Evolutionary conservation across 2,888 invertebrate genomes (phyloP), one percentile per base, ranked within the genome.

Genomic region (Pristionchus arcanus): DNA sequence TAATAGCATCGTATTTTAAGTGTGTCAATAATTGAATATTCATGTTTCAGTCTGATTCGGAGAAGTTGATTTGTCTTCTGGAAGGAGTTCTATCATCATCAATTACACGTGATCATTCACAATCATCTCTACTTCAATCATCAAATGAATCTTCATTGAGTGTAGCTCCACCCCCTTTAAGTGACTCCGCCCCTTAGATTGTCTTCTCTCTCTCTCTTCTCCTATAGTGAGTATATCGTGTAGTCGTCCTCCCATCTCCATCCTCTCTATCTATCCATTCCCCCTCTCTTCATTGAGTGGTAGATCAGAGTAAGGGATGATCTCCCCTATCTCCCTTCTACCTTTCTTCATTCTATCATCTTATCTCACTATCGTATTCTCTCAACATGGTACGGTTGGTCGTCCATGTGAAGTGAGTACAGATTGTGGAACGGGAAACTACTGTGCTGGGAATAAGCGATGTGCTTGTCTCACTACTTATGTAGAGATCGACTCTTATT

Each of bases 401-500:
- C 90, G 94, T 31, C 92, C 93, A 25, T 95, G 95, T 90, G 94
- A 93, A 89, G 94, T 94, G 55, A 93, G 93, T 66, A 95, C 95
- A 15, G 95, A 95, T 87, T 95, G 95, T 88, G 94, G 94, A 83
- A 94, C 94, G 34, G 95, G 95, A 68, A 94, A 94, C 90, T 95
- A 95, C 91, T 95, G 95, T 91, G 95, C 94, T 59, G 94, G 95
- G 59, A 95, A 95, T 91, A 94, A 95, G 92, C 92, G 94, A 28
- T 95, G 95, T 90, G 95, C 94, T n/a, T 95, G 95, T 90, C 92
- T 95, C 71, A 94, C 95, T 34, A 95, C 94, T 42, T 95, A 95
- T 90, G 95, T 95, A 53, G 94, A 94, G 91, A 94, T 95, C 92
- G 94, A 95, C 91, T 93, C 93, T 68, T 95, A 94, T 91, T 95